phyloP scores from a whole-genome alignment of 2,113 vertebrate species.

The Macroglossus sobrinus region DNA sequence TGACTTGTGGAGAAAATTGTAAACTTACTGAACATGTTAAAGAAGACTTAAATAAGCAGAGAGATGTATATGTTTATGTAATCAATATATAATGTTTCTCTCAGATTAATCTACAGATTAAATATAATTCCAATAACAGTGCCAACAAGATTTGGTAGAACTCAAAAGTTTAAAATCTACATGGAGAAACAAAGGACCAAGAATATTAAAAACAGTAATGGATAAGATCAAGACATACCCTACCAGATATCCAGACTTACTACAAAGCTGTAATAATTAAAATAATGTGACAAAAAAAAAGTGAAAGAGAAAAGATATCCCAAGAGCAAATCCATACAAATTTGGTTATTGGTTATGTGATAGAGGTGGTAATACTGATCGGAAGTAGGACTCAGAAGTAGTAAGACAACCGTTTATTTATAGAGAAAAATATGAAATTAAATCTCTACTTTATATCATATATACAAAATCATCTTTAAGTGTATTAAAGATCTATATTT shows the following conservation, averaged over 20 bases:
- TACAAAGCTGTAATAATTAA: background rate
- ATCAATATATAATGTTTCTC: background rate
- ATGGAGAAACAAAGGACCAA: background rate
- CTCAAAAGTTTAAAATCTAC: background rate
- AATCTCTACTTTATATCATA: background rate
- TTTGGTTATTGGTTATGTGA: background rate
- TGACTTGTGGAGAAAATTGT: background rate
- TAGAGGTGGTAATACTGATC: background rate
- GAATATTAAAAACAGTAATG: background rate
- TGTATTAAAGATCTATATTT: background rate
- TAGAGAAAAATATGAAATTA: background rate
- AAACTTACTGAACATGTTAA: background rate
- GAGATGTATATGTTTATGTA: background rate
- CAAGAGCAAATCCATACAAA: background rate
- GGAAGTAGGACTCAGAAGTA: background rate
- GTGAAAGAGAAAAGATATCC: background rate
- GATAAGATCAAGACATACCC: background rate
- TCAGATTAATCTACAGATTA: background rate
- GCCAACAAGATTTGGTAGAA: background rate
- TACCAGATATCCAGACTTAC: background rate
- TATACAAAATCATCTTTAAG: background rate
- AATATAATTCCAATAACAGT: background rate
- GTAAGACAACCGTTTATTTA: background rate
- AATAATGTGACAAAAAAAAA: background rate
- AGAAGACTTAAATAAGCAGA: background rate